Evolutionary conservation across 2,888 invertebrate genomes (phyloP), one percentile per base, ranked within the genome.

Genomic region (Eristalis pertinax): DNA sequence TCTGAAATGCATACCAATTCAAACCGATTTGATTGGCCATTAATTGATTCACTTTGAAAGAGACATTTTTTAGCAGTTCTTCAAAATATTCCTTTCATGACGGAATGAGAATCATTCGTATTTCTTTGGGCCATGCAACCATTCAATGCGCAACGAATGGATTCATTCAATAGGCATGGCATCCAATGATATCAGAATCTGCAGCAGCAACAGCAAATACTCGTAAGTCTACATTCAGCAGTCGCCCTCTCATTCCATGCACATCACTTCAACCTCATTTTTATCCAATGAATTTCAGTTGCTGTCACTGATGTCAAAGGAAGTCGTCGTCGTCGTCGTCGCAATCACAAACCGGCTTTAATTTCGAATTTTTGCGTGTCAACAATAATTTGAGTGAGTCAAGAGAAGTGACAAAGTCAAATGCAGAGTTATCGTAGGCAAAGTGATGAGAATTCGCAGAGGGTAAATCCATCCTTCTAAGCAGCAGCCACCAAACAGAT

Each of bases 361-460:
- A 74, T 78, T 82, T 78, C 56, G 60, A 75, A 72, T 79, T 83
- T 81, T 79, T 78, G 63, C 74, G 78, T 87, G 79, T 79, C 86
- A 83, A 83, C 75, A 87, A 83, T 78, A 78, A 83, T 87, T 83
- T 83, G 78, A 87, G 79, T 83, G 75, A 87, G 70, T 83, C 78
- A 74, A 78, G 83, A 78, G 75, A 72, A 82, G 77, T 85, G 85
- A 85, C 81, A 82, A 72, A 85, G 70, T 64, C 77, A 69, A 82
- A 82, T 85, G 81, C 62, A 76, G 72, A 81, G 62, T 76, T 70
- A 56, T 80, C 63, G 50, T 78, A 65, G 75, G 80, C 80, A 73
- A 85, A 70, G 35, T 29, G 63, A 85, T 76, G 81, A 73, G 26
- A 73, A 73, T 73, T 80, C 76, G 56, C 60, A 72, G 41, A 68